A percentile compares a stretch with the other conserved stretches of the same genome.
These are phyloP conservation scores for Sebastes trivittatus DNA, from an alignment of 2,797 vertebrate species.

Conservation along the genomic window DNA sequence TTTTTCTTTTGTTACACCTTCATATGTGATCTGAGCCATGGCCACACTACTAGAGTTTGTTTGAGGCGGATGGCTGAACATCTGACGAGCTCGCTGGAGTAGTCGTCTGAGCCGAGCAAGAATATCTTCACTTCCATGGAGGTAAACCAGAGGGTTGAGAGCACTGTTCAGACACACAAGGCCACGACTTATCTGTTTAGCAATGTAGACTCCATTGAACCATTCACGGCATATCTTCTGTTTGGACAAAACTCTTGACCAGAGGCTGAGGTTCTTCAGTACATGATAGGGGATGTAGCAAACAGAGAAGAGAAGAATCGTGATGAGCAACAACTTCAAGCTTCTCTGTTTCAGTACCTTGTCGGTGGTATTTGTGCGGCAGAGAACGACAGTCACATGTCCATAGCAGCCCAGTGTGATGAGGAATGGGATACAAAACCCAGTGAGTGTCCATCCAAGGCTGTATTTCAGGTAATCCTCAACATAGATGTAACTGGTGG, in stretches of 20 bases:
- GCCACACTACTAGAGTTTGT: no score
- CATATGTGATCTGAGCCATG: no score
- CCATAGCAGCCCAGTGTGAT: slow-evolving; percentile 83
- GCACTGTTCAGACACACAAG: slow-evolving; percentile 85
- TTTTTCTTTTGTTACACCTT: no score
- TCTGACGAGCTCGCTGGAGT: not conserved
- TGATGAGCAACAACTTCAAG: slow-evolving; percentile 75
- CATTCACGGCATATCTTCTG: slow-evolving; percentile 46
- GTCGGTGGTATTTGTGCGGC: slow-evolving; percentile 60
- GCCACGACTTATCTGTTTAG: slow-evolving; percentile 81
- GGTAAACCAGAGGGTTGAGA: slow-evolving; percentile 85
- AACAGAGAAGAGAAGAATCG: slow-evolving; percentile 82
- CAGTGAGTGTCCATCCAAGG: slow-evolving; percentile 65
- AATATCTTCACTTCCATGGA: slow-evolving; percentile 73
- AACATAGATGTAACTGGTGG: slow-evolving; percentile 5
- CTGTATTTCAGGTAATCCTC: slow-evolving; percentile 75
- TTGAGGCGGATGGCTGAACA: rapidly evolving
- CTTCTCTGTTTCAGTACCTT: slow-evolving; percentile 65
- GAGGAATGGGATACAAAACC: slow-evolving; percentile 82
- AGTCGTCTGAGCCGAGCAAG: not conserved
- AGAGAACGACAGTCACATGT: slow-evolving; percentile 75
- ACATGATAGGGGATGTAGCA: slow-evolving; percentile 86
- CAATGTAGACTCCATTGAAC: slow-evolving; percentile 69
- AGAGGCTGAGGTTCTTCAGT: slow-evolving; percentile 83
- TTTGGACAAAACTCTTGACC: slow-evolving; percentile 58